These are phyloP conservation scores for Acromyrmex charruanus DNA, from an alignment of 1,140 invertebrate species.

Conservation along the genomic window DNA sequence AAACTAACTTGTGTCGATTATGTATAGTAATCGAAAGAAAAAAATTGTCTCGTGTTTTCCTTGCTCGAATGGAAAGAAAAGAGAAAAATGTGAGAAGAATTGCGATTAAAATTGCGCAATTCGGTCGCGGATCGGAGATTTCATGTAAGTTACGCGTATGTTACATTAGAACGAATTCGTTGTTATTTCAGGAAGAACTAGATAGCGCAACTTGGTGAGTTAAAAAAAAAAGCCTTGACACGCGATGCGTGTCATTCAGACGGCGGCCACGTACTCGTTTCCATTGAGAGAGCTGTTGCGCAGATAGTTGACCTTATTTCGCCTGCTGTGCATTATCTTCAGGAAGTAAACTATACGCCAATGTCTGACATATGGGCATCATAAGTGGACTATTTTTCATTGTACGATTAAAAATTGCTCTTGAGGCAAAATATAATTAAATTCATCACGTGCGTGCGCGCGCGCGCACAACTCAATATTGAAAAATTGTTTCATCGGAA, in stretches of 20 bases:
- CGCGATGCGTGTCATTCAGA: conserved; percentile 68
- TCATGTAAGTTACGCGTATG: not conserved
- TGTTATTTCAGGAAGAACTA: conserved; percentile 45
- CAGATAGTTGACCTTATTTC: conserved; percentile 72
- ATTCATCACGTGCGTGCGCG: not conserved
- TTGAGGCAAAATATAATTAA: not conserved
- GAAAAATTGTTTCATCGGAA: not conserved
- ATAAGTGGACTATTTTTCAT: conserved; percentile 8
- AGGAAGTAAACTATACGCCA: conserved; percentile 58
- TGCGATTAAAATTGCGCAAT: conserved; percentile 8
- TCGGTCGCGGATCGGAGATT: not conserved
- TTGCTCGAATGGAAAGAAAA: not conserved
- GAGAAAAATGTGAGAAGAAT: not conserved
- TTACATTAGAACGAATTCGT: conserved; percentile 46
- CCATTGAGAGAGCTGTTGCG: conserved; percentile 70
- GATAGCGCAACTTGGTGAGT: conserved; percentile 29
- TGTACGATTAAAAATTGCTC: conserved; percentile 1
- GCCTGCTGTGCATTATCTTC: conserved; percentile 63
- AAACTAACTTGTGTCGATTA: not conserved
- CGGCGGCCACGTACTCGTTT: conserved; percentile 67
- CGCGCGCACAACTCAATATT: not conserved
- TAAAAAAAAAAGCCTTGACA: conserved; percentile 68
- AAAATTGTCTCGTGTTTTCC: not conserved
- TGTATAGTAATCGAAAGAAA: not conserved
- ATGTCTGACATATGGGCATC: conserved; percentile 32